Evolutionary conservation across 2,888 invertebrate species (phyloP), one percentile per base, ranked within the genome.

Genomic region (Cephus nigrinus): DNA sequence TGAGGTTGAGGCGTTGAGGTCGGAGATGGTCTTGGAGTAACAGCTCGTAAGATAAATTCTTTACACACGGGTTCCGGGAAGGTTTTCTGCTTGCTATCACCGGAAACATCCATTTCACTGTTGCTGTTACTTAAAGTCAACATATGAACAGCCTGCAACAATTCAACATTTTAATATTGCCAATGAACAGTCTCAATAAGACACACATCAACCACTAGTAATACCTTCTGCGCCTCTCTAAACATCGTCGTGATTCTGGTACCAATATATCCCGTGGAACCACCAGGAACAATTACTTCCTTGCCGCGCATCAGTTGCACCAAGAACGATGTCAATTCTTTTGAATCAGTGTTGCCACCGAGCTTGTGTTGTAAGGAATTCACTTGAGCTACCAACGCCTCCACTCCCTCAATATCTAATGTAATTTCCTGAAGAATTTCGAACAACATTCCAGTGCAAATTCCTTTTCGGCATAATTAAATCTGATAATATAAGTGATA

Each of bases 31-130:
- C 94, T 91, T 1, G 93, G 93, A 32, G 94, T 93, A 72, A 92
- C 88, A 3, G 94, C 93, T 35, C 95, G 92, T 83, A 96, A 91
- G 80, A 96, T 94, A 87, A 94, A 95, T 90, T 96, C 95, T 81
- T 94, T 93, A 80, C 93, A 93, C n/a, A 90, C 90, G 0, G 95
- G 93, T 77, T 92, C 88, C 0, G 94, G 94, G 85, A 94, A 94
- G 73, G 90, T 91, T 71, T 87, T 89, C 4, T 88, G 84, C 74
- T 87, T 88, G 15, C 85, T 84, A 76, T 88, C 89, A 79, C 84
- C 84, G 35, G 83, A 80, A 73, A 84, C 86, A 86, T 84, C 90
- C 78, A 72, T 84, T 76, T 87, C 90, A 77, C 82, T 86, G 84
- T 80, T 84, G 80, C 76, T 87, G 79, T 92, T 91, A 71, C 91